These are phyloP conservation scores for Patiria miniata DNA, from an alignment of 35 echinoderm and acorn worm species.

Conservation along the genomic window DNA sequence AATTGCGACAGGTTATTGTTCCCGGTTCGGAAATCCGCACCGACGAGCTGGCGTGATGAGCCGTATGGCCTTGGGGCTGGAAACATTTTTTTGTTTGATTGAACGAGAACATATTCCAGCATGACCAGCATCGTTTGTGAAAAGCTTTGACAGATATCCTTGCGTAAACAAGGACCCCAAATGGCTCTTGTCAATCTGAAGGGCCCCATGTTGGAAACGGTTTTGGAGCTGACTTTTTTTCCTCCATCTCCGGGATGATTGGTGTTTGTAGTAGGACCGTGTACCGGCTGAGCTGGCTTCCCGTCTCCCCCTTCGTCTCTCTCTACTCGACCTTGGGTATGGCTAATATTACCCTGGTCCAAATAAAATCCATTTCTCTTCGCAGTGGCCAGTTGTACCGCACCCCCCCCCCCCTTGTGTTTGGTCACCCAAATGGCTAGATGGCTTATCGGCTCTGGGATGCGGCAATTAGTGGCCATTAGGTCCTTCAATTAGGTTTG, in stretches of 20 bases:
- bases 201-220: not conserved
- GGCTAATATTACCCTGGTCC: slow-evolving; percentile 3
- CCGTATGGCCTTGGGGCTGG: not conserved
- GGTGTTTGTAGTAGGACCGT: not conserved
- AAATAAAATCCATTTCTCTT: slow-evolving; percentile 12
- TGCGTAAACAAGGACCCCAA: slow-evolving; percentile 17
- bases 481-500: slow-evolving; percentile 25
- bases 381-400: not conserved
- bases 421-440: slow-evolving; percentile 17
- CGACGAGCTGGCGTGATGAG: slow-evolving; percentile 12
- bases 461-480: slow-evolving; percentile 24
- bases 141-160: slow-evolving; percentile 12
- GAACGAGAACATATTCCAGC: not conserved
- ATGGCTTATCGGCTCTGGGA: slow-evolving; percentile 18
- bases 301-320: not conserved
- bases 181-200: slow-evolving; percentile 20
- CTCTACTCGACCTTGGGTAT: slow-evolving; percentile 20
- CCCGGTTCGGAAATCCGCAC: not conserved
- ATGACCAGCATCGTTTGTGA: not conserved
- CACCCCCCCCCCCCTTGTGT: not conserved
- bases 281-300: not conserved
- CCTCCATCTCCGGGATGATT: slow-evolving; percentile 6
- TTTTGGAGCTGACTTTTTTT: slow-evolving; percentile 1
- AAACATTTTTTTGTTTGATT: not conserved
- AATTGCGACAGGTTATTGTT: not conserved